Evolutionary conservation across 2,888 invertebrate genomes (phyloP).

Genomic region (Phortica magna): DNA sequence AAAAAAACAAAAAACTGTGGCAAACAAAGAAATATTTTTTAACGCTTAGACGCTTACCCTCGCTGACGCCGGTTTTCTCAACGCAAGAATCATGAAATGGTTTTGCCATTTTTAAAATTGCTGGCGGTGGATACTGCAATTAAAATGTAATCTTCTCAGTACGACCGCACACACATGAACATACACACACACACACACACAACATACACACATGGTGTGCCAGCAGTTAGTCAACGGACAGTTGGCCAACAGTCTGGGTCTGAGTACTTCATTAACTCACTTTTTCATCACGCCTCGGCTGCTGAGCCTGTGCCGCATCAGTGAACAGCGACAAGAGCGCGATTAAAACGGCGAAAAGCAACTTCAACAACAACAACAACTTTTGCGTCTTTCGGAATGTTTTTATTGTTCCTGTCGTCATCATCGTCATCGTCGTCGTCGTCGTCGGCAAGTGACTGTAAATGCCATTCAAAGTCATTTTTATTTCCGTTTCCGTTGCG

Average conservation of each 20-base stretch:
- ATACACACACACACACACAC: not conserved
- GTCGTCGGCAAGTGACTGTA: conserved; percentile 44
- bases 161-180: not conserved
- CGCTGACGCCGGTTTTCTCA: conserved; percentile 73
- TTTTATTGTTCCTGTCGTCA: conserved; percentile 6
- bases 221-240: conserved; percentile 1
- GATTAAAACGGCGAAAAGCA: conserved; percentile 63
- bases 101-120: conserved; percentile 71
- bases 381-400: not conserved
- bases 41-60: conserved; percentile 61
- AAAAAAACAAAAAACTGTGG: conserved; percentile 13
- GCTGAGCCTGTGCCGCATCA: conserved; percentile 64
- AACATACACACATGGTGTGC: conserved; percentile 19
- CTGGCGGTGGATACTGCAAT: conserved; percentile 75
- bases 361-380: conserved; percentile 49
- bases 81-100: conserved; percentile 74
- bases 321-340: conserved; percentile 65
- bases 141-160: conserved; percentile 51
- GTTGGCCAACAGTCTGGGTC: conserved; percentile 16
- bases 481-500: conserved; percentile 50
- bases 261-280: conserved; percentile 69
- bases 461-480: conserved; percentile 74
- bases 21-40: not conserved
- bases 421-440: conserved; percentile 31
- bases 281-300: conserved; percentile 74